Percentiles rank a stretch among this genome's conserved stretches.
Conservation (phyloP, 1,140 invertebrate species). For the Heliconius melpomene region DNA sequence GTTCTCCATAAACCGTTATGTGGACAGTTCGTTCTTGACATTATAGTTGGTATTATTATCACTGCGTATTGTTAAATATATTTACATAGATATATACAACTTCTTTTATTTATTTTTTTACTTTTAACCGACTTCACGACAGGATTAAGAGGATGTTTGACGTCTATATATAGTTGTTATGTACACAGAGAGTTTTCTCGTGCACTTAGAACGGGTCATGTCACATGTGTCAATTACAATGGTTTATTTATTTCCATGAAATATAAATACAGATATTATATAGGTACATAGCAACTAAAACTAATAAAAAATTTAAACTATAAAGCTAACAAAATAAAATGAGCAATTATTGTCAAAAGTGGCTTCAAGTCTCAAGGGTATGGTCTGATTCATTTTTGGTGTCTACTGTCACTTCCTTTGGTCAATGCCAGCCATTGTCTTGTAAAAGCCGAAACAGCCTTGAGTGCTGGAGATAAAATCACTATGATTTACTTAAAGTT, state of each 20-base stretch:
- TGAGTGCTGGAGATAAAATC: slow-evolving; percentile 10
- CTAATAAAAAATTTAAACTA: too few species aligned
- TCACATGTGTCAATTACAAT: too few species aligned
- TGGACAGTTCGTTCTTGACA: slow-evolving; percentile 5
- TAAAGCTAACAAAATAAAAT: too few species aligned
- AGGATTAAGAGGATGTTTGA: too few species aligned
- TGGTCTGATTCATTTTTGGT: slow-evolving; percentile 19
- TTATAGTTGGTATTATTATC: slow-evolving; percentile 6
- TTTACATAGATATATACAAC: background rate
- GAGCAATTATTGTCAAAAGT: slow-evolving; percentile 4
- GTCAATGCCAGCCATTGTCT: slow-evolving; percentile 28
- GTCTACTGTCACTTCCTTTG: slow-evolving; percentile 18
- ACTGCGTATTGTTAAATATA: background rate
- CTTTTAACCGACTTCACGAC: too few species aligned
- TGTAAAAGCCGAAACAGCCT: slow-evolving; percentile 24
- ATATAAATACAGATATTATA: too few species aligned
- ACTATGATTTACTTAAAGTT: background rate
- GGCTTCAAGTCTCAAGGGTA: slow-evolving; percentile 17
- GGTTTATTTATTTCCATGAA: too few species aligned
- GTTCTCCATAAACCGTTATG: slow-evolving; percentile 13
- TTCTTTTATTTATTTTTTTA: too few species aligned
- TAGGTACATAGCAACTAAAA: too few species aligned
- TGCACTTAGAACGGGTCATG: too few species aligned
- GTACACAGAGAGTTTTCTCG: too few species aligned
- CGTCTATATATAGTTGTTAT: too few species aligned